Percentiles rank a stretch among this genome's conserved stretches.
Conservation (phyloP, 2,113 vertebrate genomes). For the Typhlomys cinereus region DNA sequence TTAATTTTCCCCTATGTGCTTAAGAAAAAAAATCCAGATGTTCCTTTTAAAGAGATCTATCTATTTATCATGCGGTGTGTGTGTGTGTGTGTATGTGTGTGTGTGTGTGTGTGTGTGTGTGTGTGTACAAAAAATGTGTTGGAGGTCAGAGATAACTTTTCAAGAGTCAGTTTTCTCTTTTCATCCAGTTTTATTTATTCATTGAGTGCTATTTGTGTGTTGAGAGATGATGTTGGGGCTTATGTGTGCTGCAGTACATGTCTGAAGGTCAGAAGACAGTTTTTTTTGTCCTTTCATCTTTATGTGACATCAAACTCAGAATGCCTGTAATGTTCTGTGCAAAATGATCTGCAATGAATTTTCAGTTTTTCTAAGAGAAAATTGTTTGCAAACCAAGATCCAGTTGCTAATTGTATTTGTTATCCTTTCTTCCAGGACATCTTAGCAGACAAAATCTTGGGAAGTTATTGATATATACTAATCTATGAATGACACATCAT, state of each 20-base stretch:
- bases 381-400: slow-evolving; percentile 35
- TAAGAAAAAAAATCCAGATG: slow-evolving; percentile 4
- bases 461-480: neutral
- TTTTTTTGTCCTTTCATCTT: neutral
- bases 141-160: neutral
- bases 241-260: neutral
- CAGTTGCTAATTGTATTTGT: neutral
- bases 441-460: neutral
- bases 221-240: no score
- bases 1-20: neutral
- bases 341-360: neutral
- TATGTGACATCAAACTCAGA: neutral
- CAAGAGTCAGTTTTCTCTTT: neutral
- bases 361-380: neutral
- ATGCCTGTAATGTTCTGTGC: neutral
- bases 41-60: neutral
- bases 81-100: no score
- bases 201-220: no score
- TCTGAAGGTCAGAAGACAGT: slow-evolving; percentile 11
- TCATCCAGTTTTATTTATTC: neutral
- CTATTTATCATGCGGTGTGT: no score
- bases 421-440: neutral
- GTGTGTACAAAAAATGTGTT: neutral
- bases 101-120: slow-evolving; percentile 34
- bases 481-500: neutral